Conservation (phyloP, 2,888 invertebrate species). For the Drosophila meridiana region DNA sequence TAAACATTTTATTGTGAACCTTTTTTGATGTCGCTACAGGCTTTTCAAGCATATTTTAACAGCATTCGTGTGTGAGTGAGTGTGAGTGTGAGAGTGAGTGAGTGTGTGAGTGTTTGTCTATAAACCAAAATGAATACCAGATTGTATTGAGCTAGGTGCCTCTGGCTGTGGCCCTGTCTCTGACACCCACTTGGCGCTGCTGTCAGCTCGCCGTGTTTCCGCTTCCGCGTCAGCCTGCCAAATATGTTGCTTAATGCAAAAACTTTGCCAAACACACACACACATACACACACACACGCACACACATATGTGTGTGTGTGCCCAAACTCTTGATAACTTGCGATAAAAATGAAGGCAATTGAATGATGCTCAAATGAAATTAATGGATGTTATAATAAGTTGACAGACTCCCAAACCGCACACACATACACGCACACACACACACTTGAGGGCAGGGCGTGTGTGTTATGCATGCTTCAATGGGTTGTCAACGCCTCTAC, state of each 20-base stretch:
- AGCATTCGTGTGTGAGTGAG: background rate
- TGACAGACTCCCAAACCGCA: constrained; percentile 67
- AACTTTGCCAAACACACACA: constrained; percentile 39
- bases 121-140: constrained; percentile 44
- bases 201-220: constrained; percentile 38
- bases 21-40: constrained; percentile 56
- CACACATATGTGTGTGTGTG: too few species aligned
- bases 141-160: constrained; percentile 22
- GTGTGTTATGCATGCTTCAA: constrained; percentile 10
- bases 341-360: constrained; percentile 80
- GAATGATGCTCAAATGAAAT: constrained; percentile 82
- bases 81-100: background rate
- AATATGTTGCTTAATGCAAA: constrained; percentile 60
- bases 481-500: constrained; percentile 6
- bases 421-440: background rate
- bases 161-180: background rate
- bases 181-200: constrained; percentile 13
- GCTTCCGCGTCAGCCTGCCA: constrained; percentile 46
- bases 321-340: constrained; percentile 70
- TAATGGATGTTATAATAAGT: constrained; percentile 82
- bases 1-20: constrained; percentile 51
- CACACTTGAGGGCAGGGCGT: background rate
- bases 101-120: constrained; percentile 1
- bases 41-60: constrained; percentile 51
- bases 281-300: background rate